Conservation (phyloP, 2,888 invertebrate species). For the Anthophora plumipes region DNA sequence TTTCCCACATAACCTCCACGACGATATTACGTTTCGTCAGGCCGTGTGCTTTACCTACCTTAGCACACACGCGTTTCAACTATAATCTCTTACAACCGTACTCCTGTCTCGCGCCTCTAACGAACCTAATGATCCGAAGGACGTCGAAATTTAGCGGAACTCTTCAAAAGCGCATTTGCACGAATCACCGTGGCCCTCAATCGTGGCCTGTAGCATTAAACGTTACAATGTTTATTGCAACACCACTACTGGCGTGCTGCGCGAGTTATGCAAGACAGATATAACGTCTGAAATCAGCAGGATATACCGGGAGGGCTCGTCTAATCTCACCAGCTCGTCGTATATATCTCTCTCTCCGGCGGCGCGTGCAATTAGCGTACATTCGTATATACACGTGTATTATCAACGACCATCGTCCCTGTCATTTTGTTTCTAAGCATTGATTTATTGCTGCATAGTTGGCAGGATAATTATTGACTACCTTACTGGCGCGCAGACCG, state of each 20-base stretch:
- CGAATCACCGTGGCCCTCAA: neutral
- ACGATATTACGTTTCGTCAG: conserved; percentile 23
- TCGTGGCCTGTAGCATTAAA: conserved; percentile 33
- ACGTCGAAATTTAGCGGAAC: conserved; percentile 39
- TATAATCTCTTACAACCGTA: neutral
- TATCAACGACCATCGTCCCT: conserved; percentile 59
- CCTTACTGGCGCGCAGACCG: conserved; percentile 15
- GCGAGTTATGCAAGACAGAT: conserved; percentile 25
- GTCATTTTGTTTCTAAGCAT: conserved; percentile 63
- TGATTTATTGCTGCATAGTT: conserved; percentile 58
- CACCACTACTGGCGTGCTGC: conserved; percentile 10
- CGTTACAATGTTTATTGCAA: conserved; percentile 54
- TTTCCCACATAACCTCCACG: conserved; percentile 21
- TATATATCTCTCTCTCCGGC: conserved; percentile 37
- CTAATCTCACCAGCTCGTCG: conserved; percentile 52
- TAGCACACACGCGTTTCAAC: neutral
- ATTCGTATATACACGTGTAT: conserved; percentile 57
- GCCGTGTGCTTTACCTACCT: no score
- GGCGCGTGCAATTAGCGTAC: conserved; percentile 61
- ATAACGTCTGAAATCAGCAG: conserved; percentile 42
- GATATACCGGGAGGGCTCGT: conserved; percentile 48
- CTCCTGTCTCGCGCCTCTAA: neutral
- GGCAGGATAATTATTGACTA: conserved; percentile 63
- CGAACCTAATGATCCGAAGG: conserved; percentile 31
- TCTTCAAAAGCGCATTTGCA: conserved; percentile 16